Percentiles rank a stretch among this genome's conserved stretches.
These are phyloP conservation scores for Malacoraja senta DNA, from an alignment of 2,797 vertebrate genomes.

Conservation along the genomic window DNA sequence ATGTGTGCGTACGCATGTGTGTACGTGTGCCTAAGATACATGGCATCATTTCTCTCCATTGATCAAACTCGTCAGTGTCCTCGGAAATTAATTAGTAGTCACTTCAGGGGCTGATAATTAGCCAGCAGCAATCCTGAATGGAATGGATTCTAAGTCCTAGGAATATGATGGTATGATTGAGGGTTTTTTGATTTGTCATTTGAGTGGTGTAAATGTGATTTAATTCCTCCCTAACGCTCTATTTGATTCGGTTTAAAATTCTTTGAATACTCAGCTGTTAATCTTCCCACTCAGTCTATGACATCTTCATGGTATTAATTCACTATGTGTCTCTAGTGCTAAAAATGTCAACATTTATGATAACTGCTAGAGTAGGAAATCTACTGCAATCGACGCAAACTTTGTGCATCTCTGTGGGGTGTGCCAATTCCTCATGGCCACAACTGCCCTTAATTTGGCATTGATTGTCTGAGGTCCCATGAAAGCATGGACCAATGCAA, in stretches of 20 bases:
- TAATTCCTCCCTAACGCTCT: not conserved
- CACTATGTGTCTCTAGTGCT: not conserved
- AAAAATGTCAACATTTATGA: not conserved
- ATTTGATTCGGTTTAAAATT: not conserved
- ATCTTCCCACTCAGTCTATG: not conserved
- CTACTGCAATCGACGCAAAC: not conserved
- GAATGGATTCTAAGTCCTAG: not conserved
- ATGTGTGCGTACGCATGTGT: conserved; percentile 33
- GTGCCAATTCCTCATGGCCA: not conserved
- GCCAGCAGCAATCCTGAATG: not conserved
- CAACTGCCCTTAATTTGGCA: not conserved
- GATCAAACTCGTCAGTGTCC: not conserved
- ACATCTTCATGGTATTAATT: not conserved
- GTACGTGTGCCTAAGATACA: not conserved
- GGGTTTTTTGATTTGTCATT: not conserved
- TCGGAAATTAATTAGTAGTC: not conserved
- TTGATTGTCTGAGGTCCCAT: not conserved
- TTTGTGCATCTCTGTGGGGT: not conserved
- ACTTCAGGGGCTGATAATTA: not conserved
- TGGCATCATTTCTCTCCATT: not conserved
- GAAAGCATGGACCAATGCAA: too few relatives aligned
- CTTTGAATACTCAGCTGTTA: not conserved
- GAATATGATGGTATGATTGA: not conserved
- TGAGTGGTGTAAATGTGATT: not conserved
- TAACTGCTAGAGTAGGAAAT: not conserved